Base-by-base conservation (phyloP, 2,888 invertebrate genomes). In the Epirrhoe alternata region DNA sequence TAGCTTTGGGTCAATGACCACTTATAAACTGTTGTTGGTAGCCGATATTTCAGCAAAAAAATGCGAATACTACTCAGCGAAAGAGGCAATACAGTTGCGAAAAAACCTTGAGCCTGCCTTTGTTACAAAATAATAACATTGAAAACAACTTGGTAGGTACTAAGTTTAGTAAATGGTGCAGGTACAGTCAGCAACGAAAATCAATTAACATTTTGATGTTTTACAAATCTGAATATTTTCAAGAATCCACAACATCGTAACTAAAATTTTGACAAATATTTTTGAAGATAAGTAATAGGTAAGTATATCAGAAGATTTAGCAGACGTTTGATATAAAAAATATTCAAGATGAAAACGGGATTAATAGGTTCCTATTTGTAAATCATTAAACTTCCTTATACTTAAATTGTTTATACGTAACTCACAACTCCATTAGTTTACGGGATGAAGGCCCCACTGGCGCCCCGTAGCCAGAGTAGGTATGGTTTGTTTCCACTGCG, bases 51-150 rank as follows among this genome's bases (percentile, higher is more conserved):
- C 45, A 47, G 16, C 7, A 47, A 4, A 14, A 47, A 16, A 47
- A 47, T 16, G 5, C 47, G 5, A 47, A 47, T 47, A n/a, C 14
- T 7, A 47, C 47, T 7, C 0, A 47, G 47, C 14, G 47, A 47
- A 47, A 47, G 47, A 47, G 38, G 38, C 12, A 42, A 12, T 12
- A 10, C 12, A 14, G 47, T 47, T 47, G 47, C 47, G 47, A 47
- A 47, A 45, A 47, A 47, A 47, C 47, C 47, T 47, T 47, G 47
- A 6, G 16, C 16, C 47, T 47, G 47, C 47, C 16, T 47, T 47
- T 47, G 47, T 47, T 47, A 47, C 47, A 47, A 47, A 47, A 47
- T 47, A 16, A 47, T 47, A 14, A 47, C 38, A 42, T 42, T 42
- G 38, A 42, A 42, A 42, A 42, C 4, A 42, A 42, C 38, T 42